These are phyloP conservation scores for Aldabrachelys gigantea DNA, from an alignment of 2,113 vertebrate species.

Conservation along the genomic window DNA sequence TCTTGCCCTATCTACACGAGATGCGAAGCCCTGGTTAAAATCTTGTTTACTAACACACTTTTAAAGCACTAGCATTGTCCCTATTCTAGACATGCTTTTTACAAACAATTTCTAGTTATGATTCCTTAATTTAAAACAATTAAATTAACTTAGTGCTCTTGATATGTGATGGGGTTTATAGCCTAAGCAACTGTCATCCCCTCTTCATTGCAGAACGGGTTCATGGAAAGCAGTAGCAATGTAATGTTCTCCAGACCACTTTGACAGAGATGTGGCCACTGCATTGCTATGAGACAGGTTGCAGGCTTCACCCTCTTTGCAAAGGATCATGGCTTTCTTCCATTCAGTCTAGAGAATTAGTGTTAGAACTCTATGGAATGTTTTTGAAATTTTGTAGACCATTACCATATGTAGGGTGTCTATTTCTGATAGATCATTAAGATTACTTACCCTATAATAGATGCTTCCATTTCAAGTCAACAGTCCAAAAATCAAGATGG, in stretches of 20 bases:
- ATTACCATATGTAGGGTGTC: not conserved
- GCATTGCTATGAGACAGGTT: not conserved
- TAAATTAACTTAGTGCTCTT: constrained; percentile 40
- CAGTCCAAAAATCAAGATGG: not conserved
- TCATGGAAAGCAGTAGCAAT: not conserved
- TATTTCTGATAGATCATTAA: not conserved
- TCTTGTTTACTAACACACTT: constrained; percentile 28
- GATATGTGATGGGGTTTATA: not conserved
- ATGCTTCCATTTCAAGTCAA: not conserved
- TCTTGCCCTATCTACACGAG: not conserved
- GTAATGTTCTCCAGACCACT: constrained; percentile 17
- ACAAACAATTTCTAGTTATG: constrained; percentile 52
- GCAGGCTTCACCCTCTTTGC: not conserved
- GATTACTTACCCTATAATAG: not conserved
- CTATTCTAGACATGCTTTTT: constrained; percentile 56
- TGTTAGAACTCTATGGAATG: not conserved
- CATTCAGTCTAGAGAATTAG: not conserved
- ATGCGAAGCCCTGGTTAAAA: constrained; percentile 27
- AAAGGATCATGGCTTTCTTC: not conserved
- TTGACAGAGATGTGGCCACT: not conserved
- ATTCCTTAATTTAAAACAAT: constrained; percentile 35
- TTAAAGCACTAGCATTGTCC: constrained; percentile 35
- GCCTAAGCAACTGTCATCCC: constrained; percentile 29
- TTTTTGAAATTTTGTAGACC: constrained; percentile 4
- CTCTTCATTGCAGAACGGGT: not conserved